phyloP scores from a whole-genome alignment of 2,113 vertebrate species.

The Notothenia coriiceps region DNA sequence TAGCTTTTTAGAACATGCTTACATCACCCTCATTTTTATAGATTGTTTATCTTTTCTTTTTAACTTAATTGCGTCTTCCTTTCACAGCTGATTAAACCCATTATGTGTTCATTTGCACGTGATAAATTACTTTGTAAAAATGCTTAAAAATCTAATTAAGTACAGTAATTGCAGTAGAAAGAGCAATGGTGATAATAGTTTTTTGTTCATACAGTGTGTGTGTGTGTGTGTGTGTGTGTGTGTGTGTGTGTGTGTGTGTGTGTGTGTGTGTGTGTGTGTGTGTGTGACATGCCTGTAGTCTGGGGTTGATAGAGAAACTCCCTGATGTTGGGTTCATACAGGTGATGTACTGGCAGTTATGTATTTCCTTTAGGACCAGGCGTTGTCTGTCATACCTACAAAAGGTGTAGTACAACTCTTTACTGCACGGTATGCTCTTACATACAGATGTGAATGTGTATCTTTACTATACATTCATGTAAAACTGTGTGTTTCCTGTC shows the following conservation, averaged over 20 bases:
- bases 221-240: not conserved
- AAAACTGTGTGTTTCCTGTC: not conserved
- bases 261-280: no score
- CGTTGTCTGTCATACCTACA: constrained; percentile 98
- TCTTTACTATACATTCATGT: not conserved
- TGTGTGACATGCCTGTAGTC: constrained; percentile 83
- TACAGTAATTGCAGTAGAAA: not conserved
- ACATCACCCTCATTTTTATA: not conserved
- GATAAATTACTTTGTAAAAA: not conserved
- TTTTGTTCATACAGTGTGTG: not conserved
- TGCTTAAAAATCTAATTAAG: constrained; percentile 5
- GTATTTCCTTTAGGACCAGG: constrained; percentile 91
- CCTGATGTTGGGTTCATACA: constrained; percentile 94
- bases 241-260: not conserved
- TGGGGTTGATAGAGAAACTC: constrained; percentile 93
- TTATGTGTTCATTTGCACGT: not conserved
- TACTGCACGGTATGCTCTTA: not conserved
- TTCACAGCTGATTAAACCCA: not conserved
- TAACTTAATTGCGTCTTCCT: constrained; percentile 3
- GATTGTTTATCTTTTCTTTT: not conserved
- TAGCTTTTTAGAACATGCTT: not conserved
- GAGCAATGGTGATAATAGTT: not conserved
- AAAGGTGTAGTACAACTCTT: constrained; percentile 9
- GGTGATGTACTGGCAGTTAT: constrained; percentile 92
- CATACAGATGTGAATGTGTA: not conserved